phyloP scores from a whole-genome alignment of 2,797 vertebrate genomes.

The Rostrhamus sociabilis region DNA sequence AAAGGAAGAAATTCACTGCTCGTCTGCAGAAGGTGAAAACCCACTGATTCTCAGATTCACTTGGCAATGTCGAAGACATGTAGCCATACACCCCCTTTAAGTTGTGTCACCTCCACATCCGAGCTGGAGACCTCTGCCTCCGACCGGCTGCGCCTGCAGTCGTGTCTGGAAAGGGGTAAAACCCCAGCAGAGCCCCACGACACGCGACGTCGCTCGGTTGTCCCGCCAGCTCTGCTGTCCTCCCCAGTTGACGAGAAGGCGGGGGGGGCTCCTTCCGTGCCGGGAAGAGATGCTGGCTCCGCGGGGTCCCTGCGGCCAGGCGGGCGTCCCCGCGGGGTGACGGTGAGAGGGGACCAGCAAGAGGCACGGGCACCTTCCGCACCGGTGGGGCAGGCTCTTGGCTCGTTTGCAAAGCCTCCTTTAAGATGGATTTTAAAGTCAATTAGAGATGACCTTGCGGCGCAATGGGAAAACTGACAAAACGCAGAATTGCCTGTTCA shows the following conservation, averaged over 20 bases:
- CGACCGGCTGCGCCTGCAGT: neutral
- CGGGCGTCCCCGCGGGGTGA: accelerated
- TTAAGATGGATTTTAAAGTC: neutral
- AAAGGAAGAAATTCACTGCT: neutral
- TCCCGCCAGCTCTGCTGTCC: neutral
- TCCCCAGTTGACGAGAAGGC: neutral
- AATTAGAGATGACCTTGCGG: neutral
- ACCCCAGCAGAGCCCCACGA: neutral
- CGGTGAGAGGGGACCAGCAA: neutral
- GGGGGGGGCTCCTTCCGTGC: too few relatives aligned
- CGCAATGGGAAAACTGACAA: neutral
- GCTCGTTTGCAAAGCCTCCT: neutral
- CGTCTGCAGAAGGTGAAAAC: neutral
- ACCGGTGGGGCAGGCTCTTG: neutral
- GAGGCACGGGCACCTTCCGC: neutral
- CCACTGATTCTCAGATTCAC: neutral
- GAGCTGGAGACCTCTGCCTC: neutral
- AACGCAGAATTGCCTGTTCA: neutral
- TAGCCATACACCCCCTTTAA: neutral
- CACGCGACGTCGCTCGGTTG: neutral
- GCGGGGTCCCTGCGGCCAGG: neutral
- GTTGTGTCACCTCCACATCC: neutral
- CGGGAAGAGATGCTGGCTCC: neutral
- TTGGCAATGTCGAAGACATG: neutral
- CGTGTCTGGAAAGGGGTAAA: neutral